A percentile compares a stretch with the other conserved stretches of the same genome.
Evolutionary conservation across 1,140 invertebrate genomes (phyloP).

Genomic region (Macrotrachela quadricornifera): DNA sequence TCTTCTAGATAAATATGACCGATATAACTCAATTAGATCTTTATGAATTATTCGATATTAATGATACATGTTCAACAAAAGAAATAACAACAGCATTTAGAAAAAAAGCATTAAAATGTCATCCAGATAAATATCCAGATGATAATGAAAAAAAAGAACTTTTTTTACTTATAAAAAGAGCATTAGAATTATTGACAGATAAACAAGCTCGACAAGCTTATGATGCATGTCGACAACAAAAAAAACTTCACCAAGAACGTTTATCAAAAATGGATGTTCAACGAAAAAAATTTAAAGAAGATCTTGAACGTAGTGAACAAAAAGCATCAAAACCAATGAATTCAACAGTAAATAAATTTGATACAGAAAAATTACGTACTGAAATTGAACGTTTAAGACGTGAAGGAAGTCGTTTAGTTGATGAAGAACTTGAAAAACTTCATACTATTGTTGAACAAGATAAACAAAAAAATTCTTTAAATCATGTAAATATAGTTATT

Average conservation of each 20-base stretch:
- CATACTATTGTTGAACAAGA: too few relatives aligned
- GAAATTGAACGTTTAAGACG: slow-evolving; percentile 4
- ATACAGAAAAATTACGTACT: slow-evolving; percentile 1
- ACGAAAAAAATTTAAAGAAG: slow-evolving; percentile 5
- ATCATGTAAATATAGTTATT: too few relatives aligned
- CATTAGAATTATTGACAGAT: slow-evolving; percentile 7
- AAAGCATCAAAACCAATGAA: background rate
- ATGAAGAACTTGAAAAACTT: background rate
- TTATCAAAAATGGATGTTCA: background rate
- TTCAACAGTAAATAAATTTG: background rate
- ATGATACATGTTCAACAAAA: slow-evolving; percentile 30
- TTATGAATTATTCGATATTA: slow-evolving; percentile 3
- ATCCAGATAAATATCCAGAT: slow-evolving; percentile 98
- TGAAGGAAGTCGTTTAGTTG: slow-evolving; percentile 5
- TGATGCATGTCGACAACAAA: background rate
- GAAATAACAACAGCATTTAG: slow-evolving; percentile 61
- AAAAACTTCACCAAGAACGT: slow-evolving; percentile 1
- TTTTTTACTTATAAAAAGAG: slow-evolving; percentile 3
- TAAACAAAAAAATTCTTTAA: too few relatives aligned
- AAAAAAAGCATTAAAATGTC: slow-evolving; percentile 74
- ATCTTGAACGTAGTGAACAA: slow-evolving; percentile 2
- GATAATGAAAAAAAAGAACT: slow-evolving; percentile 6
- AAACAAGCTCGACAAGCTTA: slow-evolving; percentile 3
- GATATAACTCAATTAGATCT: background rate
- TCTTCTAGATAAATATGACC: too few relatives aligned